phyloP scores from a whole-genome alignment of 2,888 invertebrate species.

The Polymixis lichenea region DNA sequence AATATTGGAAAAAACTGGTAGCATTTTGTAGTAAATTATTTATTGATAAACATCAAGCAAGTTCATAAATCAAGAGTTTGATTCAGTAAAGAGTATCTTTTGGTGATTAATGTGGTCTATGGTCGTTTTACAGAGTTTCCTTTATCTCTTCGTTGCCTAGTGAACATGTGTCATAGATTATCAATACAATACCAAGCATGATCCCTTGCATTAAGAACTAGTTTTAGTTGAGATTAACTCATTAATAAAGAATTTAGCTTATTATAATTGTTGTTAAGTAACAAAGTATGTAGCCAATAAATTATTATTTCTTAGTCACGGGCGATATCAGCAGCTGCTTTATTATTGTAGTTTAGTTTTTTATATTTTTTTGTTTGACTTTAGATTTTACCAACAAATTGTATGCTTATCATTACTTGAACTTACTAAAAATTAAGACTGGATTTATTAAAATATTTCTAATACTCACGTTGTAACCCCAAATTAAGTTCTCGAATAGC shows the following conservation, averaged over 20 bases:
- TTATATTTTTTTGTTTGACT: neutral
- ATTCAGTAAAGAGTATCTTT: slow-evolving; percentile 15
- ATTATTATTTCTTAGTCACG: slow-evolving; percentile 32
- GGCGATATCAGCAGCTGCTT: slow-evolving; percentile 18
- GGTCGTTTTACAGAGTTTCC: slow-evolving; percentile 2
- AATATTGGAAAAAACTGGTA: neutral
- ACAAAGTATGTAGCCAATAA: slow-evolving; percentile 8
- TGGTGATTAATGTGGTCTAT: slow-evolving; percentile 15
- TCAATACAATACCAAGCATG: slow-evolving; percentile 34
- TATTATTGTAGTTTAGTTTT: neutral
- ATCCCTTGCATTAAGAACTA: slow-evolving; percentile 22
- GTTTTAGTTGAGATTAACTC: slow-evolving; percentile 29
- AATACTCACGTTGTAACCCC: slow-evolving; percentile 80
- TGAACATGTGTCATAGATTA: slow-evolving; percentile 8
- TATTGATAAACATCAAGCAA: neutral
- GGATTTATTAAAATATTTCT: neutral
- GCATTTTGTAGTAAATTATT: neutral
- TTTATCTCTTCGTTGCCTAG: slow-evolving; percentile 18
- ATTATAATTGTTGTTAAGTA: slow-evolving; percentile 20
- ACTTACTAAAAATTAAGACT: neutral
- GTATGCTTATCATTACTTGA: neutral
- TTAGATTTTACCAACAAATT: neutral
- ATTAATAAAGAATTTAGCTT: slow-evolving; percentile 38
- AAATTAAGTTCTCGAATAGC: slow-evolving; percentile 78
- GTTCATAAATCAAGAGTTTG: neutral